A percentile compares a stretch with the other conserved stretches of the same genome.
These are phyloP conservation scores for Phania funesta DNA, from an alignment of 2,888 invertebrate species.

Conservation along the genomic window DNA sequence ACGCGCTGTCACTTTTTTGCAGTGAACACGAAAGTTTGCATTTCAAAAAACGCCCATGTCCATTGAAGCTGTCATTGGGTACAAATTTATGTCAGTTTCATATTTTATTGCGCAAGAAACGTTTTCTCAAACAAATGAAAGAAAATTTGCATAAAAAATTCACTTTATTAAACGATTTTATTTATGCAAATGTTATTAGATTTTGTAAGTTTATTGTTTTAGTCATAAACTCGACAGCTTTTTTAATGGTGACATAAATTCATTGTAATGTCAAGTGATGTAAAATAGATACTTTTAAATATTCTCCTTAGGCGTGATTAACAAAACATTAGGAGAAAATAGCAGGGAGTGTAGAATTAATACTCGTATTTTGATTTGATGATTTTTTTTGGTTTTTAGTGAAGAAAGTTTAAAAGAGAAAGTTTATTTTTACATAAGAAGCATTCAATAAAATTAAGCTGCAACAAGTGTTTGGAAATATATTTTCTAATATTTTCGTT, in stretches of 20 bases:
- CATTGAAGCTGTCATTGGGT: neutral
- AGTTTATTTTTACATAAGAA: too few relatives aligned
- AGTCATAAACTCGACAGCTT: neutral
- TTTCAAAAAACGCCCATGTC: slow-evolving; percentile 11
- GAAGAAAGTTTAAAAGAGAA: too few relatives aligned
- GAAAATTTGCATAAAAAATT: neutral
- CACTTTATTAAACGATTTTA: slow-evolving; percentile 9
- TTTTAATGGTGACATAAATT: slow-evolving; percentile 15
- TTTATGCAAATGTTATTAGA: neutral
- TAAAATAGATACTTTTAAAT: neutral
- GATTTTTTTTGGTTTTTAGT: too few relatives aligned
- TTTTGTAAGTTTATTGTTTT: neutral
- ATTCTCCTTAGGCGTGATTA: neutral
- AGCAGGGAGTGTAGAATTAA: too few relatives aligned
- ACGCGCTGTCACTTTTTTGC: neutral
- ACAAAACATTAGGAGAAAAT: neutral
- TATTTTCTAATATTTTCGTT: too few relatives aligned
- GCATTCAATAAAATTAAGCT: too few relatives aligned
- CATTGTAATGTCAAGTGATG: neutral
- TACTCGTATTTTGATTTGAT: too few relatives aligned
- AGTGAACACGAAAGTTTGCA: neutral
- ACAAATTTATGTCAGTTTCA: slow-evolving; percentile 28
- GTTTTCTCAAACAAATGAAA: neutral
- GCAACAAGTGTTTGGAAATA: too few relatives aligned
- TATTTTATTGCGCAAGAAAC: neutral